A percentile compares a stretch with the other conserved stretches of the same genome.
Evolutionary conservation across 2,797 vertebrate species (phyloP).

Genomic region (Lithobates sylvaticus): DNA sequence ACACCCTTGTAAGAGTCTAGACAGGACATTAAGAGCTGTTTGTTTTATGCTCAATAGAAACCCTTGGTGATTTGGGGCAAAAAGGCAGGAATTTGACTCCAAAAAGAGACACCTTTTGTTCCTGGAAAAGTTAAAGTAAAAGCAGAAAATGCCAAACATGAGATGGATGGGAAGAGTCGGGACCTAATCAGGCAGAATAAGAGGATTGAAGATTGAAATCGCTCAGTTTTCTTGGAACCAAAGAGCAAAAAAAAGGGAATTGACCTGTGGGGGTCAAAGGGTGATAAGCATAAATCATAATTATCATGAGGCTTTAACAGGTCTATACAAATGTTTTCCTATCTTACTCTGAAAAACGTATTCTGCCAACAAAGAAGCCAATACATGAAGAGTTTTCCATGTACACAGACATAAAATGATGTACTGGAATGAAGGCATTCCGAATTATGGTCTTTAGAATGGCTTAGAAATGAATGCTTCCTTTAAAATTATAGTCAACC

Average conservation of each 20-base stretch:
- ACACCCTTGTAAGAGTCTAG: slow-evolving; percentile 51
- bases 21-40: slow-evolving; percentile 57
- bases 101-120: slow-evolving; percentile 47
- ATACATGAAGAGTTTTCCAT: not conserved
- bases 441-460: not conserved
- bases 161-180: slow-evolving; percentile 54
- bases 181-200: slow-evolving; percentile 51
- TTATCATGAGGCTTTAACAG: not conserved
- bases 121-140: slow-evolving; percentile 43
- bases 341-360: not conserved
- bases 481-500: not conserved
- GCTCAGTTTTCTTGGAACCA: not conserved
- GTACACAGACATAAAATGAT: no score
- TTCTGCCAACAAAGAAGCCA: not conserved
- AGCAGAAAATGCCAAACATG: slow-evolving; percentile 39
- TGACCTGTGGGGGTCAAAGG: not conserved
- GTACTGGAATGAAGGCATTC: no score
- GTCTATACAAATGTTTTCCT: not conserved
- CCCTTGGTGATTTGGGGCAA: slow-evolving; percentile 56
- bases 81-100: slow-evolving; percentile 57
- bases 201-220: slow-evolving; percentile 34
- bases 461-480: not conserved
- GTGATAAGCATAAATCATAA: slow-evolving; percentile 22
- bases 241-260: not conserved
- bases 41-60: slow-evolving; percentile 60